phyloP scores from a whole-genome alignment of 2,888 invertebrate species.

The Oligia latruncula region DNA sequence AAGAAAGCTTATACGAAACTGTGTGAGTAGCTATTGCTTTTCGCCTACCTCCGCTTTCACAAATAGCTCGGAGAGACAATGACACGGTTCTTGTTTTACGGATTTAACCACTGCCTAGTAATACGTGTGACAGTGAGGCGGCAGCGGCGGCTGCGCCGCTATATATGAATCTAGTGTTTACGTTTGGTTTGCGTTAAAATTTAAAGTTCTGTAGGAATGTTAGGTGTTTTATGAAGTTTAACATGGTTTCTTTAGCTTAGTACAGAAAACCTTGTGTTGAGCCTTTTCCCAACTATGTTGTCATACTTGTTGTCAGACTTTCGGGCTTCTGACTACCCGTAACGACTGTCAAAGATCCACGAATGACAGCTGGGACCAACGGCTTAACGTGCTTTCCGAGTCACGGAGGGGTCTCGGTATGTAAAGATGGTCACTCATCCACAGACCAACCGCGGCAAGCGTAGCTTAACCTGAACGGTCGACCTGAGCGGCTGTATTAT shows the following conservation, averaged over 20 bases:
- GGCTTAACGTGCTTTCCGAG: too few relatives aligned
- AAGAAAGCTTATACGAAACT: slow-evolving; percentile 76
- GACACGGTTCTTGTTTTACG: slow-evolving; percentile 61
- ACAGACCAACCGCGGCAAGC: too few relatives aligned
- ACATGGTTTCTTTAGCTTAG: not conserved
- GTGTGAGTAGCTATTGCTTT: slow-evolving; percentile 73
- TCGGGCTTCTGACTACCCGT: too few relatives aligned
- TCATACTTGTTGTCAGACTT: too few relatives aligned
- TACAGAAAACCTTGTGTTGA: not conserved
- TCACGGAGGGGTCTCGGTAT: too few relatives aligned
- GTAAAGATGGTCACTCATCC: too few relatives aligned
- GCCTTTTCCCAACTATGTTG: too few relatives aligned
- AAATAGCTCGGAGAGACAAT: slow-evolving; percentile 69
- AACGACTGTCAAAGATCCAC: too few relatives aligned
- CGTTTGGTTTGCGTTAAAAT: not conserved
- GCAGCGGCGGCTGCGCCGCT: not conserved
- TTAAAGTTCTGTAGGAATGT: not conserved
- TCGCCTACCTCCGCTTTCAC: slow-evolving; percentile 71
- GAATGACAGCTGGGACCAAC: too few relatives aligned
- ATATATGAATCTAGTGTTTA: slow-evolving; percentile 21
- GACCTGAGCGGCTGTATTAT: too few relatives aligned
- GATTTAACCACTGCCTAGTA: slow-evolving; percentile 35
- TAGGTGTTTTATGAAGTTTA: not conserved
- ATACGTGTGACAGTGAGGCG: slow-evolving; percentile 13
- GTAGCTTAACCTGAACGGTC: too few relatives aligned